Evolutionary conservation across 2,888 invertebrate genomes (phyloP), one percentile per base, ranked within the genome.

Genomic region (Cheilosia vernalis): DNA sequence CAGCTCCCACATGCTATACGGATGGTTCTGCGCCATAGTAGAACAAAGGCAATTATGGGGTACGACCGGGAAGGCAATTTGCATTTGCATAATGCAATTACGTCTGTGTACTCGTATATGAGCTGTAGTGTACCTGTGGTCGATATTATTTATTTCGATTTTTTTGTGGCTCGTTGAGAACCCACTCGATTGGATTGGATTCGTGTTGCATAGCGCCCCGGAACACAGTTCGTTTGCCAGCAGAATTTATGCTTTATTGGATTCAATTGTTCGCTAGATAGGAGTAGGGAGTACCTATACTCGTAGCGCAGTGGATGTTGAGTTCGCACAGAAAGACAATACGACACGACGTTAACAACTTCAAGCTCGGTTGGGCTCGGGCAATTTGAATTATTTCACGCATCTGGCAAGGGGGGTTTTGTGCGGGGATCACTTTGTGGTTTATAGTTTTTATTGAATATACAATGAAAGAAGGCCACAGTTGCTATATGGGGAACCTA

Each of bases 51-150:
- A 85, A 85, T 85, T 85, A 85, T 66, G 61, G 64, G 24, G 4
- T 80, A 67, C 40, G 67, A 44, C 74, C 63, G 76, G 81, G 76
- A 81, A 85, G 81, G 61, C 74, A 81, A 85, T 85, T 85, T 85
- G 85, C 85, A 85, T 85, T 85, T 81, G 85, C 85, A 85, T 85
- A 77, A 85, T 76, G 85, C 85, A 85, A 81, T 85, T 85, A 81
- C 77, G 13, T 33, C 33, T 42, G 55, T 70, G 27, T 1, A 6
- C 27, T 27, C 6, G 55, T 63, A 53, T 49, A 49, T 21, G 69
- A 24, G 73, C 44, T 37, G n/a, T n/a, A 47, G 40, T 70, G 79
- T 84, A 79, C 44, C 79, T 79, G 79, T 69, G 73, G 85, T 85
- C 81, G 81, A 85, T 85, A 85, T 81, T 85, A 72, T 85, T 76